Evolutionary conservation across 2,113 vertebrate genomes (phyloP).

Genomic region (Tragelaphus imberbis): DNA sequence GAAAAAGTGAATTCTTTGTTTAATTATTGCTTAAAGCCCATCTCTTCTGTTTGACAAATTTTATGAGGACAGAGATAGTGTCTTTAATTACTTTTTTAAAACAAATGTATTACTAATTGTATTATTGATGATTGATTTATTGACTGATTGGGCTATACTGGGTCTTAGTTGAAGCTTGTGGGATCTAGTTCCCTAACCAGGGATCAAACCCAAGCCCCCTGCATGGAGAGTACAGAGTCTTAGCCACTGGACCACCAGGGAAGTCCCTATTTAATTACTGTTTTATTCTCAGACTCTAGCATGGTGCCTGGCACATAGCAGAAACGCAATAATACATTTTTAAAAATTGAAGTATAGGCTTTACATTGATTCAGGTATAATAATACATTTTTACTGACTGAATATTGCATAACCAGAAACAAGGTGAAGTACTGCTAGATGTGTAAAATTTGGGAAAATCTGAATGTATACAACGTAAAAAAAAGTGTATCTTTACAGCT

Average conservation of each 20-base stretch:
- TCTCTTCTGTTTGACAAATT: not conserved
- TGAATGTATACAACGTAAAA: not conserved
- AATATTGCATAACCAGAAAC: not conserved
- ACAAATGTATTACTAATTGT: not conserved
- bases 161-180: not conserved
- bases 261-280: not conserved
- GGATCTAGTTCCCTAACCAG: not conserved
- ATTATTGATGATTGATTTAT: not conserved
- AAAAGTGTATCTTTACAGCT: not conserved
- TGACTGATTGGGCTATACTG: not conserved
- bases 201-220: not conserved
- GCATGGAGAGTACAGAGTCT: not conserved
- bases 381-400: not conserved
- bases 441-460: not conserved
- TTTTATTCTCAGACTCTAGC: not conserved
- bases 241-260: not conserved
- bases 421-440: not conserved
- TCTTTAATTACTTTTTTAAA: not conserved
- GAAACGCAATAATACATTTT: not conserved
- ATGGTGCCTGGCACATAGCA: not conserved
- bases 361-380: not conserved
- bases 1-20: not conserved
- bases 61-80: not conserved
- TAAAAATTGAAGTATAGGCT: not conserved
- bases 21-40: not conserved